phyloP scores from a whole-genome alignment of 2,113 vertebrate species.

The Cromileptes altivelis region DNA sequence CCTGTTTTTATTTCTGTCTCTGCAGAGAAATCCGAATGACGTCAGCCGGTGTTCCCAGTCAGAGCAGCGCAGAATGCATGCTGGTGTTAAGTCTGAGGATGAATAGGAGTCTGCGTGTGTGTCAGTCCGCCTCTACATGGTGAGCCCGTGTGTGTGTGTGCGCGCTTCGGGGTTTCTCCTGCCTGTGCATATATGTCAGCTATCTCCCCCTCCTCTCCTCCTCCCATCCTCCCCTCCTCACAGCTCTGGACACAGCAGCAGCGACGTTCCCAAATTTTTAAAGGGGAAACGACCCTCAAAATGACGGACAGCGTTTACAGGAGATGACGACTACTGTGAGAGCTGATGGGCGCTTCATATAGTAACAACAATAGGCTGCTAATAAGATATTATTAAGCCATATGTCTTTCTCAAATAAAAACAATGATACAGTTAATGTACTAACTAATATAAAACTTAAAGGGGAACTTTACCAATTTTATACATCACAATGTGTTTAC shows the following conservation, averaged over 20 bases:
- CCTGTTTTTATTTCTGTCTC: conserved; percentile 24
- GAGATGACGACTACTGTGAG: background rate
- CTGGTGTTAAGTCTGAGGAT: conserved; percentile 10
- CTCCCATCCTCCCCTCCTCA: background rate
- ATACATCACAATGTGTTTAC: background rate
- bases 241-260: conserved; percentile 24
- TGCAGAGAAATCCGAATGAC: background rate
- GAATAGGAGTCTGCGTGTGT: background rate
- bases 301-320: background rate
- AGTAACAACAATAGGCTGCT: too few species aligned
- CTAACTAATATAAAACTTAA: background rate
- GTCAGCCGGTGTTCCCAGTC: conserved; percentile 5
- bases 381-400: background rate
- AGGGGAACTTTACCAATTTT: too few species aligned
- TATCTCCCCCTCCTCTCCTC: background rate
- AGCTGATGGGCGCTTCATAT: too few species aligned
- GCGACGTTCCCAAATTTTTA: conserved; percentile 19
- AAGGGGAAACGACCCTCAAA: conserved; percentile 49
- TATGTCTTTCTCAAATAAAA: background rate
- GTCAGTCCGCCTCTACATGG: conserved; percentile 22
- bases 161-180: conserved; percentile 2
- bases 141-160: conserved; percentile 6
- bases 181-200: conserved; percentile 5
- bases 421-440: background rate
- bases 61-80: background rate